Base-by-base conservation (phyloP, 2,797 vertebrate species). In the Protosalanx chinensis region DNA sequence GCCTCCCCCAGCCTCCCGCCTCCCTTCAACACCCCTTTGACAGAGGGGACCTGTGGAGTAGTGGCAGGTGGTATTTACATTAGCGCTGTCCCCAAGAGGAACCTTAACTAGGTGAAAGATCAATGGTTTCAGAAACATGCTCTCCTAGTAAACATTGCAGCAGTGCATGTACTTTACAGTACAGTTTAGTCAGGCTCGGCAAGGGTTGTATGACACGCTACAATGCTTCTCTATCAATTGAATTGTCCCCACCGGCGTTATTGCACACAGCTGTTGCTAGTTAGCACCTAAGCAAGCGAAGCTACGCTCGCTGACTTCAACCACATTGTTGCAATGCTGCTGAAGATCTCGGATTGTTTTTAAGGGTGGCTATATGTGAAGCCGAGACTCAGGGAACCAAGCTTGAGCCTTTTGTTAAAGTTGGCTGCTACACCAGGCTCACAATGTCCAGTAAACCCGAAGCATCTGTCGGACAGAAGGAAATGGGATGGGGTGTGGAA, bases 1-100 rank as follows among this genome's bases (percentile, higher is more conserved):
- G 13, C 6, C 7, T 27, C 18, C 76, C 46, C 68, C 46, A 33
- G 72, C 68, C 46, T 60, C 68, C 46, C 30, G 60, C 64, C 62
- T 32, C 53, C 8, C 59, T 68, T 46, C 20, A 35, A 12, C 63
- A 27, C 6, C 7, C 20, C 18, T 75, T 41, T 69, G 46, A 46
- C 70, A 30, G 59, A 57, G 68, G 27, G 29, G 60, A 72, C 64
- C 57, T 63, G 64, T 56, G 41, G 37, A 68, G 69, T 71, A 51
- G 62, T 68, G 68, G 68, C 75, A 82, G 72, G 72, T 81, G 76
- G 79, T 46, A 81, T 81, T 73, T 76, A 8, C 57, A 68, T 83
- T 78, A 76, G 7, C 15, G 15, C 66, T 64, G 3, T 32, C 16
- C 58, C 61, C 53, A 7, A 8, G 10, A 67, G 57, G 70, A 27